These are phyloP conservation scores for Lacanobia oleracea DNA, from an alignment of 2,888 invertebrate genomes.

Conservation along the genomic window DNA sequence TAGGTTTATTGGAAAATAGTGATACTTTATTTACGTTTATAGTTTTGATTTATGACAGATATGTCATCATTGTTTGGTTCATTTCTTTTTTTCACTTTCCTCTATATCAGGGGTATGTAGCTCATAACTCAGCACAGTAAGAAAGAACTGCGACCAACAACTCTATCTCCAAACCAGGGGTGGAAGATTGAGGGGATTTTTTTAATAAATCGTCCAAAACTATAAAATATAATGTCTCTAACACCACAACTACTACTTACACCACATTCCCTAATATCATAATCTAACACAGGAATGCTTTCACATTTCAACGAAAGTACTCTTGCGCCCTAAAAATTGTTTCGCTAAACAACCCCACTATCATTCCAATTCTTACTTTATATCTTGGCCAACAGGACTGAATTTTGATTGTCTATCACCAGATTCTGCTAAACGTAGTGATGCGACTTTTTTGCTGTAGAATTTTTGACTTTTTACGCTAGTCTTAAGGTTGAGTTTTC, in stretches of 20 bases:
- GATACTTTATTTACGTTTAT: not conserved
- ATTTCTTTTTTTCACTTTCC: not conserved
- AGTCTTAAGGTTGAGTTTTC: constrained; percentile 52
- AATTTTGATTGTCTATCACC: constrained; percentile 16
- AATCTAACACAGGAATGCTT: constrained; percentile 90
- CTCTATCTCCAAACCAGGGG: constrained; percentile 51
- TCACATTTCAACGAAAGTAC: constrained; percentile 82
- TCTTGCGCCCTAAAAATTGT: constrained; percentile 82
- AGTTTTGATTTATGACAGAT: not conserved
- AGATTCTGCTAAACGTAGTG: constrained; percentile 34
- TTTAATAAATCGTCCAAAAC: constrained; percentile 72
- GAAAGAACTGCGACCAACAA: constrained; percentile 34
- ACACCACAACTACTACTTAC: constrained; percentile 77
- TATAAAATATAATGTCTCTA: constrained; percentile 74
- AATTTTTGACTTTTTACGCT: constrained; percentile 28
- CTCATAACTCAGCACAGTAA: constrained; percentile 28
- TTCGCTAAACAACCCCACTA: constrained; percentile 65
- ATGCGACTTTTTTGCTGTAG: constrained; percentile 34
- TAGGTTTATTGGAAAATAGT: not conserved
- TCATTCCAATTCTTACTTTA: constrained; percentile 67
- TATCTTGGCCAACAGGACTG: not conserved
- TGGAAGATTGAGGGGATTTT: constrained; percentile 61
- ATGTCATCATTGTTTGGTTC: not conserved
- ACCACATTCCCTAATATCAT: constrained; percentile 85
- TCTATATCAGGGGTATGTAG: not conserved